Percentiles rank a stretch among this genome's conserved stretches.
These are phyloP conservation scores for Hylyphantes graminicola DNA, from an alignment of 1,140 invertebrate species.

Conservation along the genomic window DNA sequence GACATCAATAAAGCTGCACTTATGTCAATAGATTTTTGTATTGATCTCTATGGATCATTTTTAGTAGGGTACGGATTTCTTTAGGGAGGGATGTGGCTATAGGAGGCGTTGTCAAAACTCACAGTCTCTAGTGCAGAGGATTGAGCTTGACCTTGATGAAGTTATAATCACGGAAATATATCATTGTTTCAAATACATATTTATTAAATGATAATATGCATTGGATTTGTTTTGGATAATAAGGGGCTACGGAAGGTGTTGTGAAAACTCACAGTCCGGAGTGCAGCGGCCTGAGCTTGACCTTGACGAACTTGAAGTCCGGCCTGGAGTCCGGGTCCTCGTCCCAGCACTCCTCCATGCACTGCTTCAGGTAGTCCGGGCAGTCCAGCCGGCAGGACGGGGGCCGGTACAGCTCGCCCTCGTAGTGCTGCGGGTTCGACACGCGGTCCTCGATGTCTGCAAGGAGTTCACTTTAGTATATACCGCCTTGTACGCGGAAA, in stretches of 20 bases:
- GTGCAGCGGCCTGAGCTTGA: constrained; percentile 85
- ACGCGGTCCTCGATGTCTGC: constrained; percentile 70
- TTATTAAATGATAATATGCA: background rate
- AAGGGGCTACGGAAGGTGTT: too few species aligned
- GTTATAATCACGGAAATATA: background rate
- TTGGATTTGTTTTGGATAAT: too few species aligned
- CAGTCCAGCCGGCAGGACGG: constrained; percentile 70
- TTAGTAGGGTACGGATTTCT: too few species aligned
- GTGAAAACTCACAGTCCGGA: constrained; percentile 81
- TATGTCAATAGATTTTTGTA: too few species aligned
- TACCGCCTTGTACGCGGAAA: too few species aligned
- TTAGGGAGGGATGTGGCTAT: too few species aligned
- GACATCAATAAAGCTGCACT: too few species aligned
- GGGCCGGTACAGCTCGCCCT: constrained; percentile 71
- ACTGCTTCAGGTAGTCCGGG: constrained; percentile 75
- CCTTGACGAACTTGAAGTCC: constrained; percentile 82
- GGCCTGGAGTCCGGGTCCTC: constrained; percentile 83
- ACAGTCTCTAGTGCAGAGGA: constrained; percentile 80
- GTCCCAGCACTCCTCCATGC: constrained; percentile 81
- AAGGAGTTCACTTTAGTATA: background rate
- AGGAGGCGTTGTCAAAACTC: too few species aligned
- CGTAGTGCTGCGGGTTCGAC: constrained; percentile 65
- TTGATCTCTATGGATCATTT: too few species aligned
- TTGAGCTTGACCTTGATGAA: constrained; percentile 75
- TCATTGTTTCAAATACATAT: background rate